These are phyloP conservation scores for Halcyon badia DNA, from an alignment of 2,797 vertebrate species.

Conservation along the genomic window DNA sequence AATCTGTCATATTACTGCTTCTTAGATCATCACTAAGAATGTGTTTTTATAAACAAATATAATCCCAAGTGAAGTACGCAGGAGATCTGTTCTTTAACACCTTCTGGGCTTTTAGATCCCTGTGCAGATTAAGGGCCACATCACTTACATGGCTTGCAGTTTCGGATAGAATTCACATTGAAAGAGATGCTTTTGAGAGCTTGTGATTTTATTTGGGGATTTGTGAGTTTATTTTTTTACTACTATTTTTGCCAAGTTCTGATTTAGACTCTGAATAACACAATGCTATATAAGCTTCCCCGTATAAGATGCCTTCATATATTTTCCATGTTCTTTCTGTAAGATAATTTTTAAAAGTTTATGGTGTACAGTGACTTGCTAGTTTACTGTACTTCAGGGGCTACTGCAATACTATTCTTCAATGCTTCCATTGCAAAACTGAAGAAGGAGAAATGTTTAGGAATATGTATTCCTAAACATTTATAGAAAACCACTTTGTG, in stretches of 20 bases:
- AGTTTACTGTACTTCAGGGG: neutral
- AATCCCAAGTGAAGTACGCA: neutral
- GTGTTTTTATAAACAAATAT: neutral
- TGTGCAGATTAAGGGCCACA: neutral
- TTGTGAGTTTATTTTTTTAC: neutral
- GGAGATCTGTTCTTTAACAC: neutral
- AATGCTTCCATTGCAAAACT: neutral
- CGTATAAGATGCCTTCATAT: accelerated
- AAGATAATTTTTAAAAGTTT: neutral
- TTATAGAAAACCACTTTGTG: neutral
- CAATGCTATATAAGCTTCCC: neutral
- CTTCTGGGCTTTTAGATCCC: accelerated
- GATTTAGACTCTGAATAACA: neutral
- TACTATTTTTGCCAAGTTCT: neutral
- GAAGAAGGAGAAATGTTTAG: neutral
- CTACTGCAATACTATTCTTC: neutral
- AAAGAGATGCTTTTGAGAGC: neutral
- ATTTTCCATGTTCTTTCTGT: neutral
- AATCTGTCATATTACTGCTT: neutral
- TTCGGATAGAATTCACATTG: neutral
- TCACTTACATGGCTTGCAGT: neutral
- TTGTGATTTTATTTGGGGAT: neutral
- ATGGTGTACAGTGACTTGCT: neutral
- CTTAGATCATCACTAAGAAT: neutral
- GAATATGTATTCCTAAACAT: neutral